Evolutionary conservation across 92 coral and sea anemone species (phyloP), one percentile per base, ranked within the genome.

Genomic region (Heteractis magnifica): DNA sequence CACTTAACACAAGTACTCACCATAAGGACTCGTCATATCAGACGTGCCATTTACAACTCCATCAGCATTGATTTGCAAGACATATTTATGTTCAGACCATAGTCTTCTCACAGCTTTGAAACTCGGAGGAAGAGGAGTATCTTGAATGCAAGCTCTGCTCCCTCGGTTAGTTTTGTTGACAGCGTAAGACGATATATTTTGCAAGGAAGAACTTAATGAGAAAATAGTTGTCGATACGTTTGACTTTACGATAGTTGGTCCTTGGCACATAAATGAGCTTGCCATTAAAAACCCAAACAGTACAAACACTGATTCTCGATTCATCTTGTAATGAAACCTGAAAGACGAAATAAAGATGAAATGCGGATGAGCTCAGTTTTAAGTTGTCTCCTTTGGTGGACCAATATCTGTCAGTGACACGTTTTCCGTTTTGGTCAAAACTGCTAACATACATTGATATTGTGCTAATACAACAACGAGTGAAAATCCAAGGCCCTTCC

Each of bases 371-470:
- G 10, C 79, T 50, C 18, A 51, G 23, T 76, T 52, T 10, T 76
- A 76, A 76, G 79, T 55, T 76, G 79, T 76, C 8, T n/a, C 6
- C 15, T 23, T 23, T 50, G 59, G 41, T 19, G 13, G 68, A 58
- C 64, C 82, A 56, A 78, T 53, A 78, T 78, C 56, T 15, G 44
- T 64, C 12, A 44, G 71, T 79, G 71, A 26, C 74, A 58, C 20
- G 34, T 60, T 64, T 21, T 65, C 71, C 56, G 58, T 65, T 51
- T 65, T 50, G 62, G 62, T 64, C 56, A 64, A 49, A 52, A 62
- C 14, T 80, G 56, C 60, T 70, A 20, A 81, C 84, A 49, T 49
- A 48, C 65, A 71, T 9, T n/a, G 79, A 76, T 76, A 76, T 76
- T 76, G 79, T 18, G 79, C 79, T 76, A 76, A 76, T 76, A 14